Evolutionary conservation across 2,888 invertebrate genomes (phyloP).

Genomic region (Apotomis turbidana): DNA sequence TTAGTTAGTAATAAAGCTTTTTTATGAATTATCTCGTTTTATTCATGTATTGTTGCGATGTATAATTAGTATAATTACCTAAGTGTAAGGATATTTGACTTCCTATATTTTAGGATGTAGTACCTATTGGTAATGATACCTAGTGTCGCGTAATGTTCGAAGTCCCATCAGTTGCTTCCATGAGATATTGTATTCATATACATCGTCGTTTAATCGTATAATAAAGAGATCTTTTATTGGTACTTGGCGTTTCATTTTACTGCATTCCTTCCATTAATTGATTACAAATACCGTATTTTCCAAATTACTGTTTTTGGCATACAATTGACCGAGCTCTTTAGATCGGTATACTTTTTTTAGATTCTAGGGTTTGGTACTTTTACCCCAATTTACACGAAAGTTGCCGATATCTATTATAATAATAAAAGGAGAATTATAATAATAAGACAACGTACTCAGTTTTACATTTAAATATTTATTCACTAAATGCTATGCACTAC

Average conservation of each 20-base stretch:
- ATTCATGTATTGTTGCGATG: constrained; percentile 38
- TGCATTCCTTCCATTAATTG: not conserved
- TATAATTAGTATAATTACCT: not conserved
- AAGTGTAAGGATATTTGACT: constrained; percentile 35
- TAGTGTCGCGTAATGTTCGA: constrained; percentile 27
- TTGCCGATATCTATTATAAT: too few species aligned
- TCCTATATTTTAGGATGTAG: constrained; percentile 45
- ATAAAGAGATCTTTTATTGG: constrained; percentile 71
- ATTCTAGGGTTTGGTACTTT: too few species aligned
- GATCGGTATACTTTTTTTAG: too few species aligned
- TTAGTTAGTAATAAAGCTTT: constrained; percentile 43
- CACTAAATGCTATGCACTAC: constrained; percentile 51
- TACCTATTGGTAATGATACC: constrained; percentile 29
- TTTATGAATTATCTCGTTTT: constrained; percentile 47
- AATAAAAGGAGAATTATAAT: too few species aligned
- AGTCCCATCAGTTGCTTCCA: constrained; percentile 80
- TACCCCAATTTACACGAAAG: too few species aligned
- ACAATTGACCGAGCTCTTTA: too few species aligned
- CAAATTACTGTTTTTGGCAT: too few species aligned
- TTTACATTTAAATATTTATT: constrained; percentile 19
- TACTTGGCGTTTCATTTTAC: constrained; percentile 48
- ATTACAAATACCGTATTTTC: too few species aligned
- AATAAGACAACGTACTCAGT: constrained; percentile 36
- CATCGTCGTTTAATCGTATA: constrained; percentile 63
- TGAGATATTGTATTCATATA: constrained; percentile 72